Conservation (phyloP, 2,797 vertebrate species). For the Platyrinchus mystaceus region DNA sequence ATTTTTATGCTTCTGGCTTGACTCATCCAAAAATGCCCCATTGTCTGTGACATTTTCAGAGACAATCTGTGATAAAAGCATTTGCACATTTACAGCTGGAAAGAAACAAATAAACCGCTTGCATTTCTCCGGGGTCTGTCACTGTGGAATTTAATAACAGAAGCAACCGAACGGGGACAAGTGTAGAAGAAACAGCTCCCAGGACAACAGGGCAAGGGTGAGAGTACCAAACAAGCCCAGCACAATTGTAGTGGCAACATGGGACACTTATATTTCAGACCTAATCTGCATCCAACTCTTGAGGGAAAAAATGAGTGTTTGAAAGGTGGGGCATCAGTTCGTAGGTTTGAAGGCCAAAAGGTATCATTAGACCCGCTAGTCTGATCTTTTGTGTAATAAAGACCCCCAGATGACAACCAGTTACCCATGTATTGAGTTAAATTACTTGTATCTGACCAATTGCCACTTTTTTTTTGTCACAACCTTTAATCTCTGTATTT, state of each 20-base stretch:
- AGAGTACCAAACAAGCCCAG: neutral
- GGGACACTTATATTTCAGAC: neutral
- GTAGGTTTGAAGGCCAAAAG: neutral
- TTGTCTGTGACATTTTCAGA: constrained; percentile 48
- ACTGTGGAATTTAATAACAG: constrained; percentile 2
- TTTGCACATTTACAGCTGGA: neutral
- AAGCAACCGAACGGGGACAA: neutral
- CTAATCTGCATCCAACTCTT: neutral
- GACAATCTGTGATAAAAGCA: constrained; percentile 47
- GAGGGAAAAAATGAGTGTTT: neutral
- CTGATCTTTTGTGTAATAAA: neutral
- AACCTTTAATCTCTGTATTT: neutral
- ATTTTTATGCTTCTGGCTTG: constrained; percentile 20
- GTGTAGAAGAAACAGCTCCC: neutral
- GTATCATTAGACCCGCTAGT: neutral
- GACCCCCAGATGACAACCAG: neutral
- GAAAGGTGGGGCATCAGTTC: neutral
- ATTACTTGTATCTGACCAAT: neutral
- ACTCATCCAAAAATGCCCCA: neutral
- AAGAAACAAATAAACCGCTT: neutral
- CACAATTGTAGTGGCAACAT: neutral
- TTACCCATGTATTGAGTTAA: neutral
- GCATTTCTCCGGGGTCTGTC: neutral
- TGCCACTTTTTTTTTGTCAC: neutral
- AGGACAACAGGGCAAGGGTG: neutral